phyloP scores from a whole-genome alignment of 64 coral and sea anemone genomes.

The Dendrophyllia cribrosa region DNA sequence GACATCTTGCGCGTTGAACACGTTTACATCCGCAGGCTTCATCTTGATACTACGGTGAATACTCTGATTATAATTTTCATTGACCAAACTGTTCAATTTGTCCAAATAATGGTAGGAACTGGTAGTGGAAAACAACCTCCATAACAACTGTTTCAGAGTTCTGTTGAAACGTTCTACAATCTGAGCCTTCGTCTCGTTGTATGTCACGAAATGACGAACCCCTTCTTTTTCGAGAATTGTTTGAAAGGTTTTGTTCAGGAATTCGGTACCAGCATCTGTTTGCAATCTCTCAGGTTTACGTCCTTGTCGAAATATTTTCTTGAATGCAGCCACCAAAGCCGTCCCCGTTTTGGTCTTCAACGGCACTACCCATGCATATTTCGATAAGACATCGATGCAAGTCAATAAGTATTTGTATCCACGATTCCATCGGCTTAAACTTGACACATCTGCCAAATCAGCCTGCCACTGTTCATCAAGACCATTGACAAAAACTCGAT shows the following conservation, averaged over 20 bases:
- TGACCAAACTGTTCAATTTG: constrained; percentile 20
- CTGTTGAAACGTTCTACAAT: not conserved
- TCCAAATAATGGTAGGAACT: constrained; percentile 3
- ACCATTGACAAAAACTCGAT: constrained; percentile 18
- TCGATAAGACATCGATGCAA: not conserved
- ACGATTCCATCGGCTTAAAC: constrained; percentile 1
- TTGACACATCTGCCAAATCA: constrained; percentile 22
- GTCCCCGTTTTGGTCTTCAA: not conserved
- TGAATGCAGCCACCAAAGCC: constrained; percentile 32
- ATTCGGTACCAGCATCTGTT: constrained; percentile 52
- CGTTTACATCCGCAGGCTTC: not conserved
- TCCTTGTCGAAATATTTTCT: constrained; percentile 12
- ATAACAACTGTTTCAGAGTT: constrained; percentile 18
- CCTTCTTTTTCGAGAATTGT: not conserved
- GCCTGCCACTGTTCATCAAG: constrained; percentile 45
- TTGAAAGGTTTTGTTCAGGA: not conserved
- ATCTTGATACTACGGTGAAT: not conserved
- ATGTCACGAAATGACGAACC: not conserved
- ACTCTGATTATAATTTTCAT: not conserved
- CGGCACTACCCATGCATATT: too few relatives aligned
- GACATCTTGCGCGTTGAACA: not conserved
- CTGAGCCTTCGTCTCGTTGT: not conserved
- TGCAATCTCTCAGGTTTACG: constrained; percentile 13
- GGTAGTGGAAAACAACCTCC: constrained; percentile 22
- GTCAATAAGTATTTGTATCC: constrained; percentile 40